Evolutionary conservation across 2,113 vertebrate species (phyloP).

Genomic region (Enhydra lutris): DNA sequence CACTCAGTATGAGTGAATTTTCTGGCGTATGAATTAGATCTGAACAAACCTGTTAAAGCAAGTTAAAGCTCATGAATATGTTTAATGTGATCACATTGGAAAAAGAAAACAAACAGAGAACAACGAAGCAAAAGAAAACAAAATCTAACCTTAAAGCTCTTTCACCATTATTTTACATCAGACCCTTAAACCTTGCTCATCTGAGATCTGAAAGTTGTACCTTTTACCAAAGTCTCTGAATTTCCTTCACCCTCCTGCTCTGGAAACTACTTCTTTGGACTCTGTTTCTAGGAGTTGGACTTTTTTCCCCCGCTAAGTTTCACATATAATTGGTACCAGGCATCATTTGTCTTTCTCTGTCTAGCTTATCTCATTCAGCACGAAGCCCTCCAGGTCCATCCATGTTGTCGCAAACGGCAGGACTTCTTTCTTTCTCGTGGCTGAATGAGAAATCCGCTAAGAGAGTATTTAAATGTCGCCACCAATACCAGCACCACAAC

Average conservation of each 20-base stretch:
- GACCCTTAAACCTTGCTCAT: neutral
- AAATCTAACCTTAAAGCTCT: neutral
- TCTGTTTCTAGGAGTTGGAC: neutral
- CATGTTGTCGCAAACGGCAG: neutral
- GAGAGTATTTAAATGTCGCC: neutral
- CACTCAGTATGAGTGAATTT: neutral
- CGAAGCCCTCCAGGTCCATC: neutral
- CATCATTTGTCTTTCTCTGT: neutral
- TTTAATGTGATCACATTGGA: neutral
- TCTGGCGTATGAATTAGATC: neutral
- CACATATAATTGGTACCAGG: neutral
- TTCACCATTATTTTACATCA: neutral
- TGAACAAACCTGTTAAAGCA: slow-evolving; percentile 25
- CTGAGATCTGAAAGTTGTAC: neutral
- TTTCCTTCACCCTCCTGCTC: neutral
- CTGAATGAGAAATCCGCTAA: neutral
- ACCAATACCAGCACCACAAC: neutral
- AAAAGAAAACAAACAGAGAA: slow-evolving; percentile 16
- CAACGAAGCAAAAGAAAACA: neutral
- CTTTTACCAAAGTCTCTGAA: neutral
- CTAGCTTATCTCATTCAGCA: neutral
- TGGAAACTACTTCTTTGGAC: neutral
- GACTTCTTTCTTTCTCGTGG: neutral
- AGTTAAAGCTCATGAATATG: neutral
- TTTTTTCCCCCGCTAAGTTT: neutral